These are phyloP conservation scores for Hormiphora californensis DNA, from an alignment of 37 sponge, comb jelly and placozoan genomes.

Conservation along the genomic window DNA sequence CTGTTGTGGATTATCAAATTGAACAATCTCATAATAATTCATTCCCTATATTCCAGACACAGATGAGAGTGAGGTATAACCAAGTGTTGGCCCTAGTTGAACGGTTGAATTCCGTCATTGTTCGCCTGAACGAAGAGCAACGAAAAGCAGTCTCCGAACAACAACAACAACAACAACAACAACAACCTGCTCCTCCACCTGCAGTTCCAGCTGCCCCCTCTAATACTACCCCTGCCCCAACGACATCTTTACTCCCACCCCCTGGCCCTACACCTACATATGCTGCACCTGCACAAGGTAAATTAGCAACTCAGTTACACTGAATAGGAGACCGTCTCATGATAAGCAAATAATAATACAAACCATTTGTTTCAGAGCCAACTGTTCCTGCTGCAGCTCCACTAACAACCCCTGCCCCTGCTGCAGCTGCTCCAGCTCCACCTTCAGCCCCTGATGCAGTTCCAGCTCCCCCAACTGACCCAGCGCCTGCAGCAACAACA, in stretches of 20 bases:
- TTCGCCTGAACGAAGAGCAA: slow-evolving; percentile 18
- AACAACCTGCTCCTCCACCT: neutral
- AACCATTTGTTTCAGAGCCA: too few relatives aligned
- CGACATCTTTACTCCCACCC: too few relatives aligned
- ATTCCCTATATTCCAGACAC: neutral
- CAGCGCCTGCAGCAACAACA: neutral
- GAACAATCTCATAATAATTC: neutral
- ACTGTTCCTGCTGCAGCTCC: too few relatives aligned
- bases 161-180: too few relatives aligned
- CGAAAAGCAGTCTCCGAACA: neutral
- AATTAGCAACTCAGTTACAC: neutral
- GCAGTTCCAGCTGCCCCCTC: too few relatives aligned
- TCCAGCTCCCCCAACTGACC: neutral
- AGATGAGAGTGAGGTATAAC: neutral
- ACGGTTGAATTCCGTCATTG: slow-evolving; percentile 2
- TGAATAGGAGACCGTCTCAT: neutral
- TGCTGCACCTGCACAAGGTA: neutral
- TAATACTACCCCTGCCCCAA: too few relatives aligned
- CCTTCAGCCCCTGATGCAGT: too few relatives aligned
- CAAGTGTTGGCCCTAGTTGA: neutral
- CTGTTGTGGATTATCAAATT: neutral
- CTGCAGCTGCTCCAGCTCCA: too few relatives aligned
- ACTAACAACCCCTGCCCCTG: too few relatives aligned
- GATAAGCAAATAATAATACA: too few relatives aligned
- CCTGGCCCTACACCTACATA: neutral